These are phyloP conservation scores for Merodon equestris DNA, from an alignment of 2,888 invertebrate genomes.

Conservation along the genomic window DNA sequence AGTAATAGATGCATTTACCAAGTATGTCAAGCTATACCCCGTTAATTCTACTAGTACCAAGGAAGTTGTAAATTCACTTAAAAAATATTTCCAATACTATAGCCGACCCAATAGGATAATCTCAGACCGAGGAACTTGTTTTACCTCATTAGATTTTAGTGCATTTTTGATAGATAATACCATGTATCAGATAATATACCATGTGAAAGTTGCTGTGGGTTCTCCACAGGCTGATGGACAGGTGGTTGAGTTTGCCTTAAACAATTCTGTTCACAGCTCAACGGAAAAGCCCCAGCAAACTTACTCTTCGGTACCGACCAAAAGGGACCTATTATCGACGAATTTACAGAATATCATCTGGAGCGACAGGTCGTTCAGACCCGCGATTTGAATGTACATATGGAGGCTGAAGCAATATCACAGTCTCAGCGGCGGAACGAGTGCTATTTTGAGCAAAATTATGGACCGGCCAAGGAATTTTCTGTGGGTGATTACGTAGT, in stretches of 20 bases:
- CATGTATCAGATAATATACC: background rate
- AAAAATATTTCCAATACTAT: background rate
- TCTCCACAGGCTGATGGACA: background rate
- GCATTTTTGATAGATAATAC: background rate
- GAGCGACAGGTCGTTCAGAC: background rate
- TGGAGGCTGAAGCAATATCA: background rate
- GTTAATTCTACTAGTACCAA: background rate
- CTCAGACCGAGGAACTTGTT: background rate
- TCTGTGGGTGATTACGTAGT: no score
- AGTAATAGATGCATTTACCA: background rate
- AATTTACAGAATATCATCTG: constrained; percentile 1
- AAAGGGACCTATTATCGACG: background rate
- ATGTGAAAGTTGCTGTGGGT: background rate
- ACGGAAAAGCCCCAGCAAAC: constrained; percentile 5
- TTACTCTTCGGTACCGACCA: constrained; percentile 9
- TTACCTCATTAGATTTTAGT: background rate
- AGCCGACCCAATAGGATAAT: background rate
- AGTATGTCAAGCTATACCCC: background rate
- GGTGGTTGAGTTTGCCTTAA: no score
- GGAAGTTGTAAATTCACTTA: background rate
- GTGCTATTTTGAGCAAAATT: constrained; percentile 1
- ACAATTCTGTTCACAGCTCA: no score
- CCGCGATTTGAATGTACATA: background rate
- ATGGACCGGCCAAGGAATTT: no score
- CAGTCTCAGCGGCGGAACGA: background rate